Percentiles rank a stretch among this genome's conserved stretches.
Evolutionary conservation across 2,888 invertebrate genomes (phyloP).

Genomic region (Hyalella azteca): DNA sequence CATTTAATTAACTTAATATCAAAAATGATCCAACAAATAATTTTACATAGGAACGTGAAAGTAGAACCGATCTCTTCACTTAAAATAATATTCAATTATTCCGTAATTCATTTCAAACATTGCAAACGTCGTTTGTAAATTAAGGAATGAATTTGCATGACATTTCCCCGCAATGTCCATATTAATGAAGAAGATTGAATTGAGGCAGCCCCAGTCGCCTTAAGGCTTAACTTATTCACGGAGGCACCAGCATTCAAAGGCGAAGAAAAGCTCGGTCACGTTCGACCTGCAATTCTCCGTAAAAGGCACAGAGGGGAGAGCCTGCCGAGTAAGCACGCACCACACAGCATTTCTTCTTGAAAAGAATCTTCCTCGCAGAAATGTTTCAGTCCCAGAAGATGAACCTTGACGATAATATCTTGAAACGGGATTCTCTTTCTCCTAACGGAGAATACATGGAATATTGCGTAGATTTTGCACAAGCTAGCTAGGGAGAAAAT

Average conservation of each 20-base stretch:
- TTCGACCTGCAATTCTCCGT: slow-evolving; percentile 1
- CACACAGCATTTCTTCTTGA: background rate
- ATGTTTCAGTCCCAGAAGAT: background rate
- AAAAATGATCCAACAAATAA: too few relatives aligned
- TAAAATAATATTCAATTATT: too few relatives aligned
- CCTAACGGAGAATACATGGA: background rate
- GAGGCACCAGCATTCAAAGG: background rate
- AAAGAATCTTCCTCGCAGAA: background rate
- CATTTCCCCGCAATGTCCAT: too few relatives aligned
- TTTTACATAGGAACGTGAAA: too few relatives aligned
- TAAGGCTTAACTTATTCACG: slow-evolving; percentile 2
- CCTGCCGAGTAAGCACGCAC: background rate
- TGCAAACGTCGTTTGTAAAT: too few relatives aligned
- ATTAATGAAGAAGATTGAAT: too few relatives aligned
- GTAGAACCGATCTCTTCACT: too few relatives aligned
- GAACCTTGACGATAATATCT: background rate
- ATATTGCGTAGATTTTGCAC: background rate
- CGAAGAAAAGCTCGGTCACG: background rate
- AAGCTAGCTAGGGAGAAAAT: background rate
- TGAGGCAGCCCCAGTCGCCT: too few relatives aligned
- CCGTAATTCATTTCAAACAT: too few relatives aligned
- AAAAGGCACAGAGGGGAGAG: slow-evolving; percentile 3
- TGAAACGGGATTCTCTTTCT: background rate
- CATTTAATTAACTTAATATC: too few relatives aligned
- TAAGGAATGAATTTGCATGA: too few relatives aligned